Conservation (phyloP, 2,888 invertebrate species). For the Drosophila formosana region DNA sequence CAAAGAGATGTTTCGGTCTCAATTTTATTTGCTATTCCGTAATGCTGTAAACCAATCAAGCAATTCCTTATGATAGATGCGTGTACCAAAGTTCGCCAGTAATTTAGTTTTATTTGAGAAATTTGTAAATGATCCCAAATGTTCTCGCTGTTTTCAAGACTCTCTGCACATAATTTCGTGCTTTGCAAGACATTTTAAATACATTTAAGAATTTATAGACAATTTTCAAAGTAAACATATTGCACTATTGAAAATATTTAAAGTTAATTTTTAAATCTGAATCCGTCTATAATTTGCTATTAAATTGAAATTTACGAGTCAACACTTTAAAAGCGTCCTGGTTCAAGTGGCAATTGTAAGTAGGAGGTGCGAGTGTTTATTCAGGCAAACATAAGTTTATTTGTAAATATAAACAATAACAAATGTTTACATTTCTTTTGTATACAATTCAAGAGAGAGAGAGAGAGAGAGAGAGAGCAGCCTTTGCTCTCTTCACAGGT, state of each 20-base stretch:
- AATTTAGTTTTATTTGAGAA: constrained; percentile 5
- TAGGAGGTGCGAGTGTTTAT: constrained; percentile 33
- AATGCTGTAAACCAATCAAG: constrained; percentile 56
- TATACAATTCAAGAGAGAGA: constrained; percentile 6
- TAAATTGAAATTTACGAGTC: constrained; percentile 41
- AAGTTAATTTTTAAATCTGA: background rate
- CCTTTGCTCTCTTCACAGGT: constrained; percentile 56
- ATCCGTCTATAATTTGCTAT: constrained; percentile 2
- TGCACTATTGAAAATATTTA: background rate
- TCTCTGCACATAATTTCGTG: background rate
- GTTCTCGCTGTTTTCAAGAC: background rate
- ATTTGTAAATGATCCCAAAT: too few species aligned
- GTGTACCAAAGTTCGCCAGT: constrained; percentile 3
- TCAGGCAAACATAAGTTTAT: constrained; percentile 38
- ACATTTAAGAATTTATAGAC: background rate
- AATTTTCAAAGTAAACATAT: background rate
- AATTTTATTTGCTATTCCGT: constrained; percentile 43
- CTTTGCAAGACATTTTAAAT: background rate
- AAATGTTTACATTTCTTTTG: constrained; percentile 59
- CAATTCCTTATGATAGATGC: constrained; percentile 28
- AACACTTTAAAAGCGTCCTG: constrained; percentile 4
- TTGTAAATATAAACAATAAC: constrained; percentile 77
- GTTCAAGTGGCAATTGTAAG: background rate
- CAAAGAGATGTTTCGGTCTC: constrained; percentile 23
- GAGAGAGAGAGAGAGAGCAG: constrained; percentile 10